Evolutionary conservation across 2,888 invertebrate species (phyloP), one percentile per base, ranked within the genome.

Genomic region (Dichetophora obliterata): DNA sequence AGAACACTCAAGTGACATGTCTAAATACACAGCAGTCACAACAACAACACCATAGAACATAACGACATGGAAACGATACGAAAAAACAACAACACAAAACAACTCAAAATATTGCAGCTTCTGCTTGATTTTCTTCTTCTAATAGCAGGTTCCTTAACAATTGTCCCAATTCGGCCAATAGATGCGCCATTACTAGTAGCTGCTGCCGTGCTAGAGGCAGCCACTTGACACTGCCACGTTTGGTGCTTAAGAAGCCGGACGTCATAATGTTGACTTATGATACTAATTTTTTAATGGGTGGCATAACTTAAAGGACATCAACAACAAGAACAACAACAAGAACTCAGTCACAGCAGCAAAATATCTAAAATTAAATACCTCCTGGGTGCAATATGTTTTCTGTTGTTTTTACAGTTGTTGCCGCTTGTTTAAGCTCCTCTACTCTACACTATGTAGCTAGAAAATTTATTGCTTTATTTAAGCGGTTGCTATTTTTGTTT

Each of bases 191-290:
- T 19, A 3, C 43, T 11, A 11, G 22, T 19, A 68, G 68, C 66
- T 22, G 9, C 2, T 43, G 43, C 11, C 43, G 4, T 43, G 11
- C 14, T 14, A 2, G 43, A 43, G 6, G 43, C 43, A 43, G 3
- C 43, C 43, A 14, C 43, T 43, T 1, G 43, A 43, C 43, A 43
- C 43, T 43, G 11, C 27, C 24, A 59, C 27, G 19, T 14, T 14
- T 69, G 52, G 71, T 59, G 11, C 59, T 71, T 57, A 71, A 24
- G 37, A 43, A n/a, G 75, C 57, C 68, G 34, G 43, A 48, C 71
- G 61, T 57, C 74, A 57, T 78, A 69, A 77, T 69, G 72, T 68
- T 77, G 77, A 77, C 75, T 76, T 77, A 78, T 77, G 75, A 66
- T 54, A 75, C 75, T 69, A 71, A 72, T 78, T 75, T 78, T 77